Evolutionary conservation across 1,140 invertebrate species (phyloP).

Genomic region (Procambarus clarkii): DNA sequence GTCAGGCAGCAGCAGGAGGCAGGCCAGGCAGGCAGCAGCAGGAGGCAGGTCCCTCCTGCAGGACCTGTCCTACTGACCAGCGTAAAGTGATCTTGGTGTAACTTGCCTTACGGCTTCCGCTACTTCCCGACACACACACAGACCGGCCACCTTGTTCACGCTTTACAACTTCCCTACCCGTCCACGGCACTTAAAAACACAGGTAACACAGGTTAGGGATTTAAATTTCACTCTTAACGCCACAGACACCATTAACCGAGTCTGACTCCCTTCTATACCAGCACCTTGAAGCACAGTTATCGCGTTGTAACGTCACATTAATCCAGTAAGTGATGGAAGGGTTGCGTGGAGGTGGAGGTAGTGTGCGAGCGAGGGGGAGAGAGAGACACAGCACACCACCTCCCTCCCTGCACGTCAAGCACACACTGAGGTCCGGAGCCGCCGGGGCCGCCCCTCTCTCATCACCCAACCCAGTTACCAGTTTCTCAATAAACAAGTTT

Average conservation of each 20-base stretch:
- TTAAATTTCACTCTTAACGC: slow-evolving; percentile 16
- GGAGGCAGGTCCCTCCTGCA: no score
- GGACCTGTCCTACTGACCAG: no score
- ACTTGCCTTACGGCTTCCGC: slow-evolving; percentile 36
- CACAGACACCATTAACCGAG: background rate
- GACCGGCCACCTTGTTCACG: slow-evolving; percentile 1
- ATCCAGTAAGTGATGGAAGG: background rate
- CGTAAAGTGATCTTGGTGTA: slow-evolving; percentile 23
- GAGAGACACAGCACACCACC: background rate
- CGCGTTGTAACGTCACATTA: background rate
- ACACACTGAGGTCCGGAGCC: slow-evolving; percentile 26
- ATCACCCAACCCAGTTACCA: background rate
- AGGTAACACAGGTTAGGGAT: slow-evolving; percentile 24
- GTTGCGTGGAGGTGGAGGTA: background rate
- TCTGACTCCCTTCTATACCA: background rate
- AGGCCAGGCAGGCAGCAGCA: background rate
- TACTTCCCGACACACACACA: background rate
- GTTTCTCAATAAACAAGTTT: slow-evolving; percentile 17
- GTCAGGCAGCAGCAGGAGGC: background rate
- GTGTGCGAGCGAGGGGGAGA: background rate
- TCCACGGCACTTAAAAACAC: slow-evolving; percentile 23
- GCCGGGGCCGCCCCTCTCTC: background rate
- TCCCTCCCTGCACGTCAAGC: background rate
- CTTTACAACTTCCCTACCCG: slow-evolving; percentile 5
- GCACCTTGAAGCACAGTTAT: background rate